Evolutionary conservation across 2,888 invertebrate genomes (phyloP).

Genomic region (Conops quadrifasciatus): DNA sequence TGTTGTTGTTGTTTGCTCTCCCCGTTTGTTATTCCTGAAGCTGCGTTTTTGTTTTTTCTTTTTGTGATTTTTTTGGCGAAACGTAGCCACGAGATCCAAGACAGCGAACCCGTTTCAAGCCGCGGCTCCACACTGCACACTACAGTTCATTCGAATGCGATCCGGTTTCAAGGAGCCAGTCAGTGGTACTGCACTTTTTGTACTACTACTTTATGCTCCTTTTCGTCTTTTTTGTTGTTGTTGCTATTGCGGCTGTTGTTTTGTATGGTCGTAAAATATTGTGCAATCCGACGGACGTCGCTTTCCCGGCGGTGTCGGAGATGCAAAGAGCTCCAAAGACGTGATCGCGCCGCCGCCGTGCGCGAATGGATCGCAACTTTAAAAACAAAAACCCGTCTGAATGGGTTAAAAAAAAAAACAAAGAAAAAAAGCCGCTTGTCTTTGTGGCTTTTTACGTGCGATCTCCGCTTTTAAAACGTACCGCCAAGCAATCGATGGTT

Average conservation of each 20-base stretch:
- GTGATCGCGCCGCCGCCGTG: background rate
- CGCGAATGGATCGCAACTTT: slow-evolving; percentile 4
- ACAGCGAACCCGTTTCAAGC: background rate
- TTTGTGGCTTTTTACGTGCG: slow-evolving; percentile 29
- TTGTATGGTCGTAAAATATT: slow-evolving; percentile 41
- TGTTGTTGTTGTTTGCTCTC: slow-evolving; percentile 1
- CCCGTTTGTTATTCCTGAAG: too few species aligned
- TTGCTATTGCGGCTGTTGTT: slow-evolving; percentile 9
- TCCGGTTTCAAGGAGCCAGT: slow-evolving; percentile 39
- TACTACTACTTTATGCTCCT: background rate
- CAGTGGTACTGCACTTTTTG: slow-evolving; percentile 1
- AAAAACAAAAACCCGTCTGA: slow-evolving; percentile 37
- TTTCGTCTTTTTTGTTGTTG: slow-evolving; percentile 3
- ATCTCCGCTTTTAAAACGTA: slow-evolving; percentile 28
- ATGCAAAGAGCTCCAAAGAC: slow-evolving; percentile 20
- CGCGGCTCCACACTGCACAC: slow-evolving; percentile 1
- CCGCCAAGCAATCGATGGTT: slow-evolving; percentile 5
- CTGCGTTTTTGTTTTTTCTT: background rate
- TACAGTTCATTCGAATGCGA: slow-evolving; percentile 23
- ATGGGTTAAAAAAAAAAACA: slow-evolving; percentile 5
- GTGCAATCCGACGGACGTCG: slow-evolving; percentile 39
- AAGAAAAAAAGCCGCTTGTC: slow-evolving; percentile 18
- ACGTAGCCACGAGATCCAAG: background rate
- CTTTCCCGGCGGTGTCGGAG: slow-evolving; percentile 8
- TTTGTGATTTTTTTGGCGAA: slow-evolving; percentile 21